These are phyloP conservation scores for Ctenicera cuprea DNA, from an alignment of 2,888 invertebrate species.

Conservation along the genomic window DNA sequence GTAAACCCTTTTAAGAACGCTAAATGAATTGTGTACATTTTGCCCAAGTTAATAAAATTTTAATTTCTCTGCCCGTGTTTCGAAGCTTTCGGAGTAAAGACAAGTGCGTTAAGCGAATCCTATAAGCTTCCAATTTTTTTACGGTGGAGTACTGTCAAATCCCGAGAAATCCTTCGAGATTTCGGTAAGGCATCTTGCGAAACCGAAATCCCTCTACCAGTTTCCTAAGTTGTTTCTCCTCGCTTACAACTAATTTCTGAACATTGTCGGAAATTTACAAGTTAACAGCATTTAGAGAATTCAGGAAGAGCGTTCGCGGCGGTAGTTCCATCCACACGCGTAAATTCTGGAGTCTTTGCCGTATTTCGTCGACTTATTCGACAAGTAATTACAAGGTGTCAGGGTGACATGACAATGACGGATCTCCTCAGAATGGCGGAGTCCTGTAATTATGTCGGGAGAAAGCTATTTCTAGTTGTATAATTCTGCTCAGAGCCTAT, in stretches of 20 bases:
- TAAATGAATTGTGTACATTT: no score
- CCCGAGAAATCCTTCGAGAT: conserved; percentile 1
- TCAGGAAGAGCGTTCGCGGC: conserved; percentile 28
- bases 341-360: conserved; percentile 36
- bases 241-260: conserved; percentile 28
- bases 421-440: conserved; percentile 45
- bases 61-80: no score
- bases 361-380: conserved; percentile 40
- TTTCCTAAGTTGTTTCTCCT: conserved; percentile 10
- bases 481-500: conserved; percentile 43
- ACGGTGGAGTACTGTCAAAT: background rate
- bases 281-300: conserved; percentile 16
- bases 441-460: conserved; percentile 48
- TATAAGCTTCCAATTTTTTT: background rate
- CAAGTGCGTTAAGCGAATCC: background rate
- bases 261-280: conserved; percentile 31
- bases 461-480: conserved; percentile 46
- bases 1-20: no score
- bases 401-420: conserved; percentile 54
- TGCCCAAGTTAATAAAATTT: no score
- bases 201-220: conserved; percentile 5
- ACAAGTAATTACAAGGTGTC: conserved; percentile 49
- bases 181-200: background rate
- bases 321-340: conserved; percentile 16
- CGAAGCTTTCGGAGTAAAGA: no score